Base-by-base conservation (phyloP, 2,113 vertebrate genomes). In the Sander lucioperca region DNA sequence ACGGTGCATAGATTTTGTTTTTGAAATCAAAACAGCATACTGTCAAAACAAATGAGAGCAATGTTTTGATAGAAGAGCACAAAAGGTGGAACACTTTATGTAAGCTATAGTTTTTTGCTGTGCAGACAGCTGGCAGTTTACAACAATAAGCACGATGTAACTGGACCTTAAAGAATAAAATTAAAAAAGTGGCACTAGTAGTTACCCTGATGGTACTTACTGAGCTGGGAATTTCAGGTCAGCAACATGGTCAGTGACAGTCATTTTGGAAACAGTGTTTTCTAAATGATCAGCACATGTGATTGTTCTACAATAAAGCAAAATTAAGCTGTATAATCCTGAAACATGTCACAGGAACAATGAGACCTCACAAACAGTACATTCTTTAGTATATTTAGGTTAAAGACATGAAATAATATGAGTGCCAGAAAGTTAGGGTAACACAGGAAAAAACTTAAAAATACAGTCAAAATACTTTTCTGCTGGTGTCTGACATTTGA, bases 401-500 rank as follows among this genome's bases (percentile, higher is more conserved):
- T 15, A 43, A 19, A 73, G 16, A 57, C 51, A 27, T 50, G 39
- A 63, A 57, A 54, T 3, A 59, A 65, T 59, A 56, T 68, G 33
- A 54, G 27, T 50, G 25, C 11, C 19, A 0, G 7, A 59, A n/a
- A 53, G 48, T 57, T 45, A 25, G 64, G 47, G 14, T 1, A 47
- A 72, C 39, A 25, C 47, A 61, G 63, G 63, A 66, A 77, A 53
- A 10, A n/a, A 54, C 30, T 53, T 65, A 51, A 36, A 87, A 66
- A 79, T 56, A 69, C 59, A 7, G 23, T 47, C 36, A 33, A 58
- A 79, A 83, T 25, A 68, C 53, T 70, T 73, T 75, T 71, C 54
- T 39, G 56, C 70, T 70, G 10, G 39, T 64, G 57, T 73, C 74
- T 88, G 84, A 89, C 81, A 81, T 18, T 58, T 87, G 82, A 88